Evolutionary conservation across 2,113 vertebrate species (phyloP).

Genomic region (Ceyx cyanopectus): DNA sequence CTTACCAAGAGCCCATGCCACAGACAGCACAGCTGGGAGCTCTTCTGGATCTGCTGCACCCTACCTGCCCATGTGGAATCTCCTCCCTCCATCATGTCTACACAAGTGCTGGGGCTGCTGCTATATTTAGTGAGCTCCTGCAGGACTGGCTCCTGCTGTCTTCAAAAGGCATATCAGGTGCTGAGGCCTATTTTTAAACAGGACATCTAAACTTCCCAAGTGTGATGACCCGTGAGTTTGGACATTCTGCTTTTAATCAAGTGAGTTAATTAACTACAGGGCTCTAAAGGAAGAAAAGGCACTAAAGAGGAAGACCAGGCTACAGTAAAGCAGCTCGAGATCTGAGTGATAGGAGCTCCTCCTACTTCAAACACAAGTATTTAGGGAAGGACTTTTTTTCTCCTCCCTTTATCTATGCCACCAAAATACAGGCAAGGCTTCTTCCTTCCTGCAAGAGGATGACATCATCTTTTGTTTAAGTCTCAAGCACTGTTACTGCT

Average conservation of each 20-base stretch:
- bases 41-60: background rate
- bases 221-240: conserved; percentile 19
- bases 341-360: conserved; percentile 8
- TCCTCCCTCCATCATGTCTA: conserved; percentile 3
- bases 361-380: conserved; percentile 36
- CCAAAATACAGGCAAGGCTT: conserved; percentile 11
- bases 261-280: conserved; percentile 48
- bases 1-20: background rate
- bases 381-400: background rate
- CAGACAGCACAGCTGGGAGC: background rate
- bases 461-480: conserved; percentile 8
- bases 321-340: conserved; percentile 40
- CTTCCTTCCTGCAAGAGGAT: conserved; percentile 15
- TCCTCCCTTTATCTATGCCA: conserved; percentile 2
- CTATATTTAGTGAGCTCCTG: conserved; percentile 6
- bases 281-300: conserved; percentile 23
- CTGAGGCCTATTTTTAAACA: conserved; percentile 47
- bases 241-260: conserved; percentile 47
- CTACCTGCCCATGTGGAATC: conserved; percentile 32
- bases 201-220: conserved; percentile 45
- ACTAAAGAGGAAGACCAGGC: conserved; percentile 59
- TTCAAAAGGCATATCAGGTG: conserved; percentile 55
- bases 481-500: background rate
- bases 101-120: background rate
- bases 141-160: background rate